These are phyloP conservation scores for Enteromius trimaculatus DNA, from an alignment of 2,797 vertebrate species.

Conservation along the genomic window DNA sequence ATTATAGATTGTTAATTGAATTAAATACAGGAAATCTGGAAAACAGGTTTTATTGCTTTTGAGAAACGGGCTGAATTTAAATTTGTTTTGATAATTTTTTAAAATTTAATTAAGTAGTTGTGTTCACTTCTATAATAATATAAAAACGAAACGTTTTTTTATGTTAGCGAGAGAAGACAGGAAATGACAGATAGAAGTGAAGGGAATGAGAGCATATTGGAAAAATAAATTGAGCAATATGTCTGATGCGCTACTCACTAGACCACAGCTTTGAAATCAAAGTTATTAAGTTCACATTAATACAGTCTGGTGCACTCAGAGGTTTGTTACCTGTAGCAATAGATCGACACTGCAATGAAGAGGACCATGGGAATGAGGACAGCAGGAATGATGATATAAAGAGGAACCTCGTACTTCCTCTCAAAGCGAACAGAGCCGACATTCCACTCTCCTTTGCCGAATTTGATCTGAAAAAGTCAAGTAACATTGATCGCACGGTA, in stretches of 20 bases:
- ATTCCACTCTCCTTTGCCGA: constrained; percentile 87
- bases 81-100: not conserved
- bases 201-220: not conserved
- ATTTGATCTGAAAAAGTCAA: constrained; percentile 82
- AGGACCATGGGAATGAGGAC: constrained; percentile 91
- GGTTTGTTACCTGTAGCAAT: constrained; percentile 90
- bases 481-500: not conserved
- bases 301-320: constrained; percentile 26
- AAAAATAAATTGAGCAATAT: not conserved
- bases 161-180: not conserved
- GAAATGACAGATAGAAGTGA: not conserved
- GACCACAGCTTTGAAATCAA: not conserved
- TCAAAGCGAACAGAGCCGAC: constrained; percentile 87
- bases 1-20: not conserved
- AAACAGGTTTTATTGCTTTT: not conserved
- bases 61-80: not conserved
- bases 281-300: not conserved
- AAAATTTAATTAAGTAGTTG: not conserved
- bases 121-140: too few species aligned
- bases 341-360: constrained; percentile 86
- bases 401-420: constrained; percentile 80
- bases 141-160: accelerated
- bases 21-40: not conserved
- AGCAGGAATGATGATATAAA: constrained; percentile 89
- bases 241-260: not conserved